Evolutionary conservation across 2,888 invertebrate species (phyloP).

Genomic region (Leucophenga maculata): DNA sequence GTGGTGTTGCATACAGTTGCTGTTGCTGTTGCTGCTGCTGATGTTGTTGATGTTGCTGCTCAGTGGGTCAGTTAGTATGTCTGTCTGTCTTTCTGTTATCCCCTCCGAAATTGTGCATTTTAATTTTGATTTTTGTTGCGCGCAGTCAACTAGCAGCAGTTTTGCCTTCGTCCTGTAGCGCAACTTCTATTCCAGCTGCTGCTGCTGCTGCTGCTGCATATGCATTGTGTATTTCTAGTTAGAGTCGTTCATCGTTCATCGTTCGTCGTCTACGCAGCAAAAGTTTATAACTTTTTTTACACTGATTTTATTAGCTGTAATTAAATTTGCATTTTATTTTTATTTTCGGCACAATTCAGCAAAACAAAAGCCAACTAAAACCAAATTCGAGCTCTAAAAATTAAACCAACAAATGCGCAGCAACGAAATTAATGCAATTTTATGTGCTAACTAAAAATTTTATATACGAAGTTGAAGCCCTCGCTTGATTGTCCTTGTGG

Average conservation of each 20-base stretch:
- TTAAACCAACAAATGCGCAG: slow-evolving; percentile 42
- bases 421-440: slow-evolving; percentile 13
- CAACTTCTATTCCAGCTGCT: too few species aligned
- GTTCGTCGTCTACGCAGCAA: too few species aligned
- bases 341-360: slow-evolving; percentile 33
- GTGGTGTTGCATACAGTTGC: too few species aligned
- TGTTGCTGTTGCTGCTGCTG: background rate
- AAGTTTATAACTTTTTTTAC: background rate
- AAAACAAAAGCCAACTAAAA: slow-evolving; percentile 35
- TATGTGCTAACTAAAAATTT: background rate
- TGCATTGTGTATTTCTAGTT: too few species aligned
- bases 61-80: background rate
- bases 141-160: background rate
- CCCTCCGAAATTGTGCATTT: background rate
- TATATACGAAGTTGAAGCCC: background rate
- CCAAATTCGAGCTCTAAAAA: slow-evolving; percentile 41
- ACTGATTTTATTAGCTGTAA: slow-evolving; percentile 59
- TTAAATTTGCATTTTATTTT: slow-evolving; percentile 63
- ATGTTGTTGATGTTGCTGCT: background rate
- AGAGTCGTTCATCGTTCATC: too few species aligned
- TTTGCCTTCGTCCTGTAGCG: too few species aligned
- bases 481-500: slow-evolving; percentile 1
- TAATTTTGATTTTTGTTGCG: slow-evolving; percentile 6
- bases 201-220: too few species aligned
- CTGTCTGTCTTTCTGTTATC: background rate